A percentile compares a stretch with the other conserved stretches of the same genome.
Conservation (phyloP, 1,140 invertebrate species). For the Eumeta japonica region DNA sequence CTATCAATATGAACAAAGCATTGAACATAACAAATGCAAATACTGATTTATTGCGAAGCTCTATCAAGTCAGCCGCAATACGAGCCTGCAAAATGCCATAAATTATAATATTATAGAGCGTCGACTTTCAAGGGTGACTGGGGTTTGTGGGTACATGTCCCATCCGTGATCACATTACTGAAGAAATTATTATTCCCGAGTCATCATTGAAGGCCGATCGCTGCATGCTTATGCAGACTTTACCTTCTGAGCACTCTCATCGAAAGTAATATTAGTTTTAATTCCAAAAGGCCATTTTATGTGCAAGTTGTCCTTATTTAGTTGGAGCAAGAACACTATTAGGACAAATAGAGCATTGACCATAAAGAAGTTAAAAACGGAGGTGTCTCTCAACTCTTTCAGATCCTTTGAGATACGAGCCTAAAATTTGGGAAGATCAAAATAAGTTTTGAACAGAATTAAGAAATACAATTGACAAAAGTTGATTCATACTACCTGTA, state of each 20-base stretch:
- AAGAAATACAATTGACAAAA: too few species aligned
- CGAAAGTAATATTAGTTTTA: constrained; percentile 90
- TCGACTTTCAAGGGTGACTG: constrained; percentile 53
- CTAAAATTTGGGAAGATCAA: constrained; percentile 62
- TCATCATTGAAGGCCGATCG: constrained; percentile 51
- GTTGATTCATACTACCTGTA: too few species aligned
- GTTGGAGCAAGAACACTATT: constrained; percentile 94
- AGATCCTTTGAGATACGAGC: constrained; percentile 85
- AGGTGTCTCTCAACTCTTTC: constrained; percentile 89
- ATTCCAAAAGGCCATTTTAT: constrained; percentile 92
- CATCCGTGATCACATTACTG: constrained; percentile 9
- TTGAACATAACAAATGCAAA: constrained; percentile 99
- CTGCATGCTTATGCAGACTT: constrained; percentile 48
- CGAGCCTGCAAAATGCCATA: constrained; percentile 72
- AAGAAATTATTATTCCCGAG: constrained; percentile 17
- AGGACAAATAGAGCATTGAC: constrained; percentile 96
- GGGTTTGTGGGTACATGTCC: constrained; percentile 12
- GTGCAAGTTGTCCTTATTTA: constrained; percentile 92
- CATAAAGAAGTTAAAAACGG: constrained; percentile 97
- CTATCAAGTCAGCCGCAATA: constrained; percentile 84
- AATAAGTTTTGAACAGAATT: too few species aligned
- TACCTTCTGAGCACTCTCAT: constrained; percentile 86
- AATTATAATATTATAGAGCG: constrained; percentile 40
- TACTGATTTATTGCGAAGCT: constrained; percentile 93
- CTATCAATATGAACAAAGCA: constrained; percentile 97